These are phyloP conservation scores for Caenorhabditis sinica DNA, from an alignment of 2,888 invertebrate genomes.

Conservation along the genomic window DNA sequence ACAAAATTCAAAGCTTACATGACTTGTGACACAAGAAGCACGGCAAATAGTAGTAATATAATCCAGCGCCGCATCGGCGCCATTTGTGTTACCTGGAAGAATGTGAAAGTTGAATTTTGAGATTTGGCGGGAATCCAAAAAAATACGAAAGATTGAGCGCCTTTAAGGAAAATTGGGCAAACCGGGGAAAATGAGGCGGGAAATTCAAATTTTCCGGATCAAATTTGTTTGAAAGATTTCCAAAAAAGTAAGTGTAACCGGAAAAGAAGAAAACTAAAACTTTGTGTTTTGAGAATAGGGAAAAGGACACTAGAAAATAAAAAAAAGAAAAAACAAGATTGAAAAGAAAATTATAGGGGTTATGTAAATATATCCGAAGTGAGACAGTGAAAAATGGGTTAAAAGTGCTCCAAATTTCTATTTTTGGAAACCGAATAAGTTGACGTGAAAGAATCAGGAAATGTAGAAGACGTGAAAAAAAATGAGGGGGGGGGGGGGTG, in stretches of 20 bases:
- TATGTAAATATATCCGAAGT: background rate
- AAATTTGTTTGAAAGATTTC: background rate
- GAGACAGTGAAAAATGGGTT: background rate
- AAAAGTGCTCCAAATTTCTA: background rate
- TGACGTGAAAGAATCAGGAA: background rate
- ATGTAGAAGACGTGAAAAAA: background rate
- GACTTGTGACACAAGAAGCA: slow-evolving; percentile 57
- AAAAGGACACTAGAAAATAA: background rate
- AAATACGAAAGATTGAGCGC: background rate
- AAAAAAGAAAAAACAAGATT: background rate
- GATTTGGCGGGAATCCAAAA: slow-evolving; percentile 16
- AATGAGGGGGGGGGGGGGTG: too few species aligned
- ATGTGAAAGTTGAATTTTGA: background rate
- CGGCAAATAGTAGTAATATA: slow-evolving; percentile 60
- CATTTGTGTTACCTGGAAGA: slow-evolving; percentile 66
- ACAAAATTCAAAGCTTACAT: slow-evolving; percentile 34
- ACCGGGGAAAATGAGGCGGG: background rate
- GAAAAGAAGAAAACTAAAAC: background rate
- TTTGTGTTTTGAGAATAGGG: background rate
- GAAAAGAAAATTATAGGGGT: slow-evolving; percentile 35
- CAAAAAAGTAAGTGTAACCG: background rate
- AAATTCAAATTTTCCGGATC: too few species aligned
- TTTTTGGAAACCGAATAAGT: background rate
- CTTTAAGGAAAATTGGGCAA: background rate
- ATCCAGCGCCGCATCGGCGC: slow-evolving; percentile 68